Evolutionary conservation across 1,140 invertebrate genomes (phyloP), one percentile per base, ranked within the genome.

Genomic region (Drosophila pallidifrons): DNA sequence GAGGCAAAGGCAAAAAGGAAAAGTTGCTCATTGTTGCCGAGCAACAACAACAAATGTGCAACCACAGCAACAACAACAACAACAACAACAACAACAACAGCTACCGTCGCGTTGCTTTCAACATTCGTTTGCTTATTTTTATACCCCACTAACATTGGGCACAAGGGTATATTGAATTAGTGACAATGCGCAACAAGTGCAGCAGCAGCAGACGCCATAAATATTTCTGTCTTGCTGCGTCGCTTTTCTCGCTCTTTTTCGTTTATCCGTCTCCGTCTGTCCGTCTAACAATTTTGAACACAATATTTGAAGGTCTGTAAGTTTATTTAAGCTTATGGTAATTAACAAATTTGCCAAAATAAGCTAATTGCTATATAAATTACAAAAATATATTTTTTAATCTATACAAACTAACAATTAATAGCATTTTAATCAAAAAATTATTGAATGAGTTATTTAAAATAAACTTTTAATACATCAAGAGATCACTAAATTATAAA

Each of bases 21-120:
- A 87, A 87, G 80, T 88, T 88, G 57, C 59, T 20, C 68, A 63
- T 71, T 64, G 60, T 71, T 71, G 54, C 38, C 32, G 7, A 10
- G 7, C 7, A 32, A 32, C 20, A 32, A 32, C 20, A 25, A 25
- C 20, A 25, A 25, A 25, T 4, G 20, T 35, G 64, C 13, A 15
- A 13, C 52, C 47, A 25, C 47, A 52, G 13, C 61, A 52, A 5
- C 51, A 13, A 13, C 52, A 57, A 4, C 20, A 20, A 15, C 51
- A 51, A 15, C 51, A 51, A 32, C 45, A 30, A 15, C 65, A 65
- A 11, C 64, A 51, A 6, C 57, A 43, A 3, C 32, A 54, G 71
- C 64, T 68, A 74, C 54, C 49, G 52, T 52, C 25, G 67, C 67
- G 47, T 11, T 6, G 65, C 70, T 73, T 79, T 73, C 75, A 69